Conservation (phyloP, 1,140 invertebrate genomes). For the Trichoplusia ni region DNA sequence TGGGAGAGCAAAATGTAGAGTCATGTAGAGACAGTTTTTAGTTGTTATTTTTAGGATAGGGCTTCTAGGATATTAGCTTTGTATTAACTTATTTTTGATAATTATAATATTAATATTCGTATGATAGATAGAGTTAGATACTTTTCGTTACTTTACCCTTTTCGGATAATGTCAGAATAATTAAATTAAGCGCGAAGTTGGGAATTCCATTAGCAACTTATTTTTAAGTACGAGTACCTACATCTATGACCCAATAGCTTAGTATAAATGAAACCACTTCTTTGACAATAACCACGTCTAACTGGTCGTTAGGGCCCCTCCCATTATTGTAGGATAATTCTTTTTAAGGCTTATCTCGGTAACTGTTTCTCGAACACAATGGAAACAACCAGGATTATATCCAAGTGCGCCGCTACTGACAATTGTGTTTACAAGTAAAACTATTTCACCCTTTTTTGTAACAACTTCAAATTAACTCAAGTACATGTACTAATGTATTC, state of each 20-base stretch:
- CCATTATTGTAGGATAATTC: slow-evolving; percentile 24
- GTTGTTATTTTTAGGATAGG: too few species aligned
- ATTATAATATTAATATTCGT: too few species aligned
- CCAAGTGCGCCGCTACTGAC: slow-evolving; percentile 39
- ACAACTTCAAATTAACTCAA: background rate
- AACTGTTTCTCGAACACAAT: slow-evolving; percentile 53
- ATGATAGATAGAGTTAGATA: too few species aligned
- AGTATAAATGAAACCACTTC: slow-evolving; percentile 49
- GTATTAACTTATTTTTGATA: too few species aligned
- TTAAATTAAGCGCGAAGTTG: too few species aligned
- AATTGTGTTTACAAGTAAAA: slow-evolving; percentile 9
- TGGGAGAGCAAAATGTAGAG: too few species aligned
- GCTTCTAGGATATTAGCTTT: too few species aligned
- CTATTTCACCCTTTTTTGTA: slow-evolving; percentile 14
- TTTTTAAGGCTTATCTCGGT: slow-evolving; percentile 56
- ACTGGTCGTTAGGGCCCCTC: slow-evolving; percentile 9
- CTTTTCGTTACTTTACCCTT: too few species aligned
- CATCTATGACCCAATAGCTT: slow-evolving; percentile 20
- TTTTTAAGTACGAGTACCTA: too few species aligned
- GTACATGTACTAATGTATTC: background rate
- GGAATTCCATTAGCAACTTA: too few species aligned
- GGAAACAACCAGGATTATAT: slow-evolving; percentile 43
- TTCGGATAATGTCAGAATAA: too few species aligned
- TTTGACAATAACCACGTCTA: slow-evolving; percentile 41
- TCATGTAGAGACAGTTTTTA: too few species aligned